These are phyloP conservation scores for Solenodon paradoxus DNA, from an alignment of 2,113 vertebrate species.

Conservation along the genomic window DNA sequence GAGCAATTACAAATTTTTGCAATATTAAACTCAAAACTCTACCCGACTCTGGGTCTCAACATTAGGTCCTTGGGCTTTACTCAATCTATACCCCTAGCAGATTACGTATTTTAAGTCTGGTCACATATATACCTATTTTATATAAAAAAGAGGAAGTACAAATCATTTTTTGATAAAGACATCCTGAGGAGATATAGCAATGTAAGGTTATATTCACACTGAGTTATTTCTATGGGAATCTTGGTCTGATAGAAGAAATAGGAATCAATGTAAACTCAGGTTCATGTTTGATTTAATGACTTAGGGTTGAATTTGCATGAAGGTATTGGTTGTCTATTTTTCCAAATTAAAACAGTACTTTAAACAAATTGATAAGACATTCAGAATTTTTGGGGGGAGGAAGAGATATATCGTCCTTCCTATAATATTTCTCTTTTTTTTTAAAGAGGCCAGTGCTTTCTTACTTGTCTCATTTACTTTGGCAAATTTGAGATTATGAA, in stretches of 20 bases:
- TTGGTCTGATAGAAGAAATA: neutral
- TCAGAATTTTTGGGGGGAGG: neutral
- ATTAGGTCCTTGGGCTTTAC: no score
- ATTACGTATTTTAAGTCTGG: neutral
- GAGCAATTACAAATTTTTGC: neutral
- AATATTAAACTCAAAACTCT: no score
- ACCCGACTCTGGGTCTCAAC: no score
- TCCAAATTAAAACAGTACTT: neutral
- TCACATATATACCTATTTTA: neutral
- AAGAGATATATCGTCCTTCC: neutral
- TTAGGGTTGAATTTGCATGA: neutral
- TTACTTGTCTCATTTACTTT: neutral
- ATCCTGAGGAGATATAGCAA: neutral
- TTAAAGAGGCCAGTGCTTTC: neutral
- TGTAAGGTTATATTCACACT: neutral
- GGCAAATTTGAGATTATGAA: neutral
- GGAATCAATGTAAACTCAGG: neutral
- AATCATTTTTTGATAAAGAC: neutral
- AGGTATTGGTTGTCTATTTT: neutral
- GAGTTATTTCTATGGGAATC: neutral
- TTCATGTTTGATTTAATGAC: neutral
- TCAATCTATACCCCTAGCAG: no score
- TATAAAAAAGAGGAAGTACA: neutral
- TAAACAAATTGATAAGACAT: neutral
- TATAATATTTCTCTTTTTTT: neutral